Conservation (phyloP, 2,888 invertebrate species). For the Podabrus alpinus region DNA sequence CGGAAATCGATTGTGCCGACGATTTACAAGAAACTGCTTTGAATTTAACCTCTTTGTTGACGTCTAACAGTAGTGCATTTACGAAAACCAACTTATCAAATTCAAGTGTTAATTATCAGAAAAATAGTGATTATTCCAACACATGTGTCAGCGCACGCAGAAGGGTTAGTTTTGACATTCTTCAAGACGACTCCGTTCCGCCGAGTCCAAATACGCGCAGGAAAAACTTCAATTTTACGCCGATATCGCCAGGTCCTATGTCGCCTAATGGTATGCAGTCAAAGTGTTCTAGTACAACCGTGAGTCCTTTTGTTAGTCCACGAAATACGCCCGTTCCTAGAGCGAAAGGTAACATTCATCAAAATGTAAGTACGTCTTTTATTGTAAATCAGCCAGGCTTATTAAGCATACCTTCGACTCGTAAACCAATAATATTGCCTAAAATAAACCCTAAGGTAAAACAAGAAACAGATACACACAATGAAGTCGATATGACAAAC, state of each 20-base stretch:
- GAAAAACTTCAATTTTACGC: slow-evolving; percentile 83
- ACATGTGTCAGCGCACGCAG: slow-evolving; percentile 48
- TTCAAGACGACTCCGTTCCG: slow-evolving; percentile 59
- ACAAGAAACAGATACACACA: slow-evolving; percentile 46
- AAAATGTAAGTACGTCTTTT: slow-evolving; percentile 53
- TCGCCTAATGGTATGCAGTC: slow-evolving; percentile 63
- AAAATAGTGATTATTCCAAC: slow-evolving; percentile 4
- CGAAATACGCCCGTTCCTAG: slow-evolving; percentile 74
- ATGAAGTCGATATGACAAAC: slow-evolving; percentile 12
- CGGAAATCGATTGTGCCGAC: slow-evolving; percentile 27
- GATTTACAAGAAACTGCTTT: slow-evolving; percentile 8
- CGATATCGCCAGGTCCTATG: slow-evolving; percentile 80
- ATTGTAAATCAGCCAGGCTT: slow-evolving; percentile 19
- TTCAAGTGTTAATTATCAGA: background rate
- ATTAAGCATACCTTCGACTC: slow-evolving; percentile 24
- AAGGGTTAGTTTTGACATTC: slow-evolving; percentile 63
- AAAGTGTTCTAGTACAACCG: slow-evolving; percentile 69
- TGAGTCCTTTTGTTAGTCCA: slow-evolving; percentile 83
- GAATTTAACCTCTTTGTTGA: slow-evolving; percentile 16
- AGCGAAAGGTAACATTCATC: slow-evolving; percentile 63
- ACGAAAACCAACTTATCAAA: slow-evolving; percentile 21
- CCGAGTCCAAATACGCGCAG: slow-evolving; percentile 78
- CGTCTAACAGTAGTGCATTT: slow-evolving; percentile 28
- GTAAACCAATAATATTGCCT: slow-evolving; percentile 28
- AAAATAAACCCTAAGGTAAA: slow-evolving; percentile 41